A percentile compares a stretch with the other conserved stretches of the same genome.
These are phyloP conservation scores for Drosophila sp. DNA, from an alignment of 1,140 invertebrate species.

Conservation along the genomic window DNA sequence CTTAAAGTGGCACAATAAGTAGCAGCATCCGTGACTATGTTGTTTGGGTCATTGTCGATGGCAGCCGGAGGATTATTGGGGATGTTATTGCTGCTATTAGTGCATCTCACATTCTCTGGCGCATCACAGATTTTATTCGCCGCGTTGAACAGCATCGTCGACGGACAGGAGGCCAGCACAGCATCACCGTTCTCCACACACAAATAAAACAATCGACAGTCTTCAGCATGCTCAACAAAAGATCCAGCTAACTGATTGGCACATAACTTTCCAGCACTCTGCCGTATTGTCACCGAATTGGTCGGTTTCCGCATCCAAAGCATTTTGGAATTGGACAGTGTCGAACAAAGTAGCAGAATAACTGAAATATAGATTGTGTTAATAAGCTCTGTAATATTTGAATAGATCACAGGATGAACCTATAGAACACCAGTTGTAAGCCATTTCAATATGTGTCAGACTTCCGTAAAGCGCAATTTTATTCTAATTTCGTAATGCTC, in stretches of 20 bases:
- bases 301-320: constrained; percentile 58
- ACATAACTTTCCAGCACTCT: constrained; percentile 57
- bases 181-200: constrained; percentile 75
- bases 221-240: constrained; percentile 69
- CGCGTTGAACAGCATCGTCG: constrained; percentile 74
- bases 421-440: constrained; percentile 7
- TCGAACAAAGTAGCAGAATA: constrained; percentile 1
- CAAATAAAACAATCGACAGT: constrained; percentile 72
- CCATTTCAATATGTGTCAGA: constrained; percentile 46
- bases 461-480: constrained; percentile 60
- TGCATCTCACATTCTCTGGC: constrained; percentile 63
- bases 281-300: constrained; percentile 70
- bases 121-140: constrained; percentile 71
- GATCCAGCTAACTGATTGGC: constrained; percentile 63
- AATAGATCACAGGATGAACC: constrained; percentile 22
- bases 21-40: constrained; percentile 58
- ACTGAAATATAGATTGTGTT: not conserved
- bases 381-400: not conserved
- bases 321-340: constrained; percentile 4
- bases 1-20: constrained; percentile 57
- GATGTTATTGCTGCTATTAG: constrained; percentile 34
- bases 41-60: constrained; percentile 42
- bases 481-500: constrained; percentile 72
- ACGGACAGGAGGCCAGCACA: constrained; percentile 71
- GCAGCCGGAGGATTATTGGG: not conserved